Evolutionary conservation across 2,113 vertebrate species (phyloP).

Genomic region (Erinaceus europaeus): DNA sequence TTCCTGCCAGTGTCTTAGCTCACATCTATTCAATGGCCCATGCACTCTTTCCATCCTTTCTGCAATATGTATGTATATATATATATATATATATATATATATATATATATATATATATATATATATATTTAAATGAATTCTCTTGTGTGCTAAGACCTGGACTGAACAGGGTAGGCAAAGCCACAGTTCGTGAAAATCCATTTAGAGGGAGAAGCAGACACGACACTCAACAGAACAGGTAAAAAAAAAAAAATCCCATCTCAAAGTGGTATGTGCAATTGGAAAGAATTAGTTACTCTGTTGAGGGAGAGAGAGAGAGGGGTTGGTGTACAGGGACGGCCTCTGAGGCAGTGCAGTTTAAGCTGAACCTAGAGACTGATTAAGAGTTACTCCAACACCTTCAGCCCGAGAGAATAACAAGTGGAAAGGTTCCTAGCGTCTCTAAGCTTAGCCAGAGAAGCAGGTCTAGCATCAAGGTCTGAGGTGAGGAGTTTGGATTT

Average conservation of each 20-base stretch:
- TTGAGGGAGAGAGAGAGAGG: neutral
- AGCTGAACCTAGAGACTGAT: neutral
- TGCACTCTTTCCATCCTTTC: neutral
- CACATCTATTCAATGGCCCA: neutral
- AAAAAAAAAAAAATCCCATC: neutral
- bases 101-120: too few relatives aligned
- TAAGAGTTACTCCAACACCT: neutral
- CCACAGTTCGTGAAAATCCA: neutral
- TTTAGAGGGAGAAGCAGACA: neutral
- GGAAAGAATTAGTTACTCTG: neutral
- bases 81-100: too few relatives aligned
- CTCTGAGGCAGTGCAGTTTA: neutral
- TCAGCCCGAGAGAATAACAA: neutral
- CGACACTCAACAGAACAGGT: neutral
- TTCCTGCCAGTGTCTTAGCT: neutral
- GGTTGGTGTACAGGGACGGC: neutral
- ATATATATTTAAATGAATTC: too few relatives aligned
- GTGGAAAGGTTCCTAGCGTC: neutral
- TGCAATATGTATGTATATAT: too few relatives aligned
- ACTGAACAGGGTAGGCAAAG: neutral
- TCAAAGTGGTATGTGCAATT: neutral
- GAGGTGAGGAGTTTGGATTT: neutral
- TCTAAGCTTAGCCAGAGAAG: neutral
- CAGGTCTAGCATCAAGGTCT: neutral
- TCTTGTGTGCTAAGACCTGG: neutral